phyloP scores from a whole-genome alignment of 2,797 vertebrate genomes.

The Esox lucius region DNA sequence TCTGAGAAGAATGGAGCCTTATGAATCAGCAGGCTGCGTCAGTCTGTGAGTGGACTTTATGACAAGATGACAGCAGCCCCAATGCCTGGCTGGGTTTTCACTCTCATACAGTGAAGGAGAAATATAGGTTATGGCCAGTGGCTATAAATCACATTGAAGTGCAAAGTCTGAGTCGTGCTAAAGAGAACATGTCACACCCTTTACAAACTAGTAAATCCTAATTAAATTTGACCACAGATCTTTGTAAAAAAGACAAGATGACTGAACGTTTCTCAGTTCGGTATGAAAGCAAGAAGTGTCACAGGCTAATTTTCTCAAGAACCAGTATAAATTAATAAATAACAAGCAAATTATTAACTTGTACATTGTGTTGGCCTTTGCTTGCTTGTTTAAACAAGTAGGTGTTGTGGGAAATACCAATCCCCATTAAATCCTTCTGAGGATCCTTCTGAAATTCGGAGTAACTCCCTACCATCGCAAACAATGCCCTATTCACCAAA shows the following conservation, averaged over 20 bases:
- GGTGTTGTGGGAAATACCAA: slow-evolving; percentile 53
- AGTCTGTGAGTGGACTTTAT: slow-evolving; percentile 52
- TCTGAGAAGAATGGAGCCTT: slow-evolving; percentile 29
- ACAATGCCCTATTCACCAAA: too few species aligned
- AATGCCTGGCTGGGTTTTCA: slow-evolving; percentile 63
- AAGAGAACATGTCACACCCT: slow-evolving; percentile 10
- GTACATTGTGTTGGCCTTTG: slow-evolving; percentile 28
- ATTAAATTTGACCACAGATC: background rate
- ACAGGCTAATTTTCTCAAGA: slow-evolving; percentile 6
- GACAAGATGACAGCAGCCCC: slow-evolving; percentile 46
- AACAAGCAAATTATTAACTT: slow-evolving; percentile 42
- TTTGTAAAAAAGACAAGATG: background rate
- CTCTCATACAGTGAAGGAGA: slow-evolving; percentile 52
- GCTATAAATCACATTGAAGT: slow-evolving; percentile 50
- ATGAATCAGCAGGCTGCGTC: slow-evolving; percentile 65
- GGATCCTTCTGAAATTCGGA: slow-evolving; percentile 55
- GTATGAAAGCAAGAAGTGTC: background rate
- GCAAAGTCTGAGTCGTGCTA: slow-evolving; percentile 37
- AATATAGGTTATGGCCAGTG: slow-evolving; percentile 49
- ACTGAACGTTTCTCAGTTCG: background rate
- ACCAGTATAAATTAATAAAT: background rate
- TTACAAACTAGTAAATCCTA: background rate
- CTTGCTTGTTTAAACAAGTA: slow-evolving; percentile 27
- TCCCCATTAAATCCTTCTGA: slow-evolving; percentile 51
- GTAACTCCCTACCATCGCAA: too few species aligned